phyloP scores from a whole-genome alignment of 2,888 invertebrate species.

The Buathra laborator region DNA sequence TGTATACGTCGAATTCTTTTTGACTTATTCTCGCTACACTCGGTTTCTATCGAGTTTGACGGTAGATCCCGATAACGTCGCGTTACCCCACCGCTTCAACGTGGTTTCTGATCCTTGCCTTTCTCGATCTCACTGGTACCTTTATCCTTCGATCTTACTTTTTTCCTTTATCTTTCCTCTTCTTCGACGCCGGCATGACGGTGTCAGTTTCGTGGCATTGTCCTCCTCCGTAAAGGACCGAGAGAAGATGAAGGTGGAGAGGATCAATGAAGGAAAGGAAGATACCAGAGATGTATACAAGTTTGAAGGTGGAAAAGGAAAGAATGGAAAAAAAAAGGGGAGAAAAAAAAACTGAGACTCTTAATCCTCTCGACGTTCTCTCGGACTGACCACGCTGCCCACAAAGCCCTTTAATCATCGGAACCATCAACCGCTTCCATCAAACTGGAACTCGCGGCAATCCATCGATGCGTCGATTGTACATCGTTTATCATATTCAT shows the following conservation, averaged over 20 bases:
- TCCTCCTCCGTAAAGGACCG: constrained; percentile 59
- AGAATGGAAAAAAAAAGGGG: constrained; percentile 8
- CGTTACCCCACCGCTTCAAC: constrained; percentile 44
- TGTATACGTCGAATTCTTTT: background rate
- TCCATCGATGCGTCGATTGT: constrained; percentile 43
- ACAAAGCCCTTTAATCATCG: constrained; percentile 68
- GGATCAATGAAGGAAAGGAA: constrained; percentile 47
- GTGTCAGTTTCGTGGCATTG: constrained; percentile 80
- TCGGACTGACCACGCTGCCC: constrained; percentile 62
- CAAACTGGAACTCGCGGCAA: constrained; percentile 46
- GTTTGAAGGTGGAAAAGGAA: constrained; percentile 27
- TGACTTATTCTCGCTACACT: constrained; percentile 34
- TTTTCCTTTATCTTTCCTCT: constrained; percentile 64
- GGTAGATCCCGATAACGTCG: constrained; percentile 83
- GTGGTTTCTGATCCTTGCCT: constrained; percentile 76
- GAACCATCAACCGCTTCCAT: constrained; percentile 59
- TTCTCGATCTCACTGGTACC: constrained; percentile 63
- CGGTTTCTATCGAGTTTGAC: constrained; percentile 82
- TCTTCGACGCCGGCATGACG: constrained; percentile 73
- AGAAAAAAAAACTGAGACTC: constrained; percentile 24
- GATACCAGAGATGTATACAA: constrained; percentile 35
- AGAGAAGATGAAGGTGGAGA: constrained; percentile 48
- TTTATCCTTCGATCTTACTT: constrained; percentile 65
- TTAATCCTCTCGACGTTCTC: constrained; percentile 62
- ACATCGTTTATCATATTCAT: constrained; percentile 48